A percentile compares a stretch with the other conserved stretches of the same genome.
phyloP scores from a whole-genome alignment of 92 coral and sea anemone species.

The Metridium senile region DNA sequence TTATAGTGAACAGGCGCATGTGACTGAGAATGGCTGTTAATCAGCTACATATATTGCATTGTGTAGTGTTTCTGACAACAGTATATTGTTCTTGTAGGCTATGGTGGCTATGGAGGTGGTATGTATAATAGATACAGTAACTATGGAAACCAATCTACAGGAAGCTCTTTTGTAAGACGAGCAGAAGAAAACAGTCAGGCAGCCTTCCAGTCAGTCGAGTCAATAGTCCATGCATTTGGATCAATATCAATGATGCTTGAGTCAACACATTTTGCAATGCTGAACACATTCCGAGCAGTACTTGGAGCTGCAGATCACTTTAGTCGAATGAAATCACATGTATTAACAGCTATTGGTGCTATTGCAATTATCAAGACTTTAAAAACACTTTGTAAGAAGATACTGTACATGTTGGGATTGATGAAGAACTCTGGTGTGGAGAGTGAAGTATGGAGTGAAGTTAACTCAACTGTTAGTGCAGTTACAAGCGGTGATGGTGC shows the following conservation, averaged over 20 bases:
- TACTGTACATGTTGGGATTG: conserved; percentile 66
- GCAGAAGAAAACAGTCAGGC: conserved; percentile 93
- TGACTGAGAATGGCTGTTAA: no score
- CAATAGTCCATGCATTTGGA: conserved; percentile 98
- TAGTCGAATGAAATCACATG: conserved; percentile 80
- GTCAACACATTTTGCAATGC: conserved; percentile 96
- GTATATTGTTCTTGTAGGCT: conserved; percentile 1
- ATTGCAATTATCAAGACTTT: conserved; percentile 75
- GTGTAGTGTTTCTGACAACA: no score
- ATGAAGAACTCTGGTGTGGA: conserved; percentile 45
- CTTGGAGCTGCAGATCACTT: conserved; percentile 97
- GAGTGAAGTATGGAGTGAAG: conserved; percentile 91
- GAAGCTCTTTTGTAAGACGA: conserved; percentile 85
- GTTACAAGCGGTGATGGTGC: conserved; percentile 38
- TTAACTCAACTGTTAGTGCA: conserved; percentile 49
- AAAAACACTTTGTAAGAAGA: conserved; percentile 64
- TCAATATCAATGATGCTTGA: conserved; percentile 98
- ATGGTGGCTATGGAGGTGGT: conserved; percentile 50
- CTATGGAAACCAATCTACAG: conserved; percentile 62
- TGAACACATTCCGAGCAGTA: conserved; percentile 89
- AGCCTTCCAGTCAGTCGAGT: conserved; percentile 94
- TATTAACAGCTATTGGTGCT: conserved; percentile 80
- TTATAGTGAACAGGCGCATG: no score
- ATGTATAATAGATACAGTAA: conserved; percentile 65
- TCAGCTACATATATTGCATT: no score